A percentile compares a stretch with the other conserved stretches of the same genome.
phyloP scores from a whole-genome alignment of 2,113 vertebrate species.

The rabbit (Oryctolagus cuniculus) region mOryCun1.1 NC_091433.1:152316001-152316500 shows the following conservation, averaged over 20 bases:
- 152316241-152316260: neutral
- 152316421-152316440: neutral
- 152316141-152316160: neutral
- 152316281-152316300: neutral
- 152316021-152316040: neutral
- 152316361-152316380: neutral
- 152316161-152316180: neutral
- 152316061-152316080: neutral
- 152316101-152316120: neutral
- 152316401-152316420: neutral
- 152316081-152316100: neutral
- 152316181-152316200: neutral
- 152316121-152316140: neutral
- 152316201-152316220: neutral
- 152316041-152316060: neutral
- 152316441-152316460: neutral
- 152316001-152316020: neutral
- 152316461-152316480: neutral
- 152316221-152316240: neutral
- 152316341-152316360: neutral
- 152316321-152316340: neutral
- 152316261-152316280: neutral
- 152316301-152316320: neutral
- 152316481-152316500: neutral
- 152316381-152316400: neutral